phyloP scores from a whole-genome alignment of 1,140 invertebrate genomes.

The Ridgeia piscesae region DNA sequence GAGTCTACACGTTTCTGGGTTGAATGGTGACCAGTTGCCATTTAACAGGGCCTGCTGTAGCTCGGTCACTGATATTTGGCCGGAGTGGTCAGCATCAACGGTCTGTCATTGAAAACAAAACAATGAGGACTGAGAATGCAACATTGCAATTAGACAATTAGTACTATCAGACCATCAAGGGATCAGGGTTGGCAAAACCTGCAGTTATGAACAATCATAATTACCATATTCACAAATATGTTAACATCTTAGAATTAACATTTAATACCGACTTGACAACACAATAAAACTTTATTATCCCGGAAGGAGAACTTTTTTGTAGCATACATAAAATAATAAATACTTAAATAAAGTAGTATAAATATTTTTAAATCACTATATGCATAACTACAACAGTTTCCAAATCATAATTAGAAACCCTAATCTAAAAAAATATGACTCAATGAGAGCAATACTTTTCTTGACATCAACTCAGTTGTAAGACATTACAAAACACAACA shows the following conservation, averaged over 20 bases:
- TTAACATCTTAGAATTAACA: no score
- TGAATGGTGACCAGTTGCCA: conserved; percentile 57
- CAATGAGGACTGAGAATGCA: not conserved
- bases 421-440: conserved; percentile 2
- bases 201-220: not conserved
- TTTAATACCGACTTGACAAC: no score
- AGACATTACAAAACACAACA: no score
- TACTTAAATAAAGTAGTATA: no score
- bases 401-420: no score
- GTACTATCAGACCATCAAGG: not conserved
- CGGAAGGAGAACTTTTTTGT: no score
- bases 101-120: conserved; percentile 54
- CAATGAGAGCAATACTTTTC: not conserved
- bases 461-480: not conserved
- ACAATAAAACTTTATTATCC: no score
- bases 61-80: conserved; percentile 51
- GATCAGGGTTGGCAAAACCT: not conserved
- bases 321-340: no score
- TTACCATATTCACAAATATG: no score
- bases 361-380: no score
- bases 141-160: not conserved
- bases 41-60: conserved; percentile 55
- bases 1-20: conserved; percentile 54
- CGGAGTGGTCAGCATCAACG: conserved; percentile 79
- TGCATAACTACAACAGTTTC: no score